phyloP scores from a whole-genome alignment of 64 coral and sea anemone species.

The Montipora capricornis region DNA sequence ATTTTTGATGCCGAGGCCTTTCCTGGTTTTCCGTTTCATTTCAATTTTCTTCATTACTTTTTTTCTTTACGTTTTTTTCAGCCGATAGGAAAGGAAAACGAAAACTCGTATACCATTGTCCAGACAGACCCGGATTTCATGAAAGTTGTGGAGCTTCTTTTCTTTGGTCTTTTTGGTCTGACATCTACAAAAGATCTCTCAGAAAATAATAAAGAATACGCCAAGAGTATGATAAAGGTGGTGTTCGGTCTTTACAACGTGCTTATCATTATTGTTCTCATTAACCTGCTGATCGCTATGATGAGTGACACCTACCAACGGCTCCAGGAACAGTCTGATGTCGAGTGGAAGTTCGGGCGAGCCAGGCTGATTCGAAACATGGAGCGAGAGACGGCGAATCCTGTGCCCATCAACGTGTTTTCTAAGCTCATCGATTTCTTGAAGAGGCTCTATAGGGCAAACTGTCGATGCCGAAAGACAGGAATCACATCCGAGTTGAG shows the following conservation, averaged over 20 bases:
- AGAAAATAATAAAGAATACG: neutral
- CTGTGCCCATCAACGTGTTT: slow-evolving; percentile 89
- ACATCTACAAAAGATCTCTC: slow-evolving; percentile 46
- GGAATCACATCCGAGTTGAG: neutral
- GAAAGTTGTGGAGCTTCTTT: slow-evolving; percentile 75
- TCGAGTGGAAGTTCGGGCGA: slow-evolving; percentile 98
- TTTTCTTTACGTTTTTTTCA: neutral
- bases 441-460: slow-evolving; percentile 45
- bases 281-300: slow-evolving; percentile 99
- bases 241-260: slow-evolving; percentile 96
- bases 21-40: neutral
- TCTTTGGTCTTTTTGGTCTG: slow-evolving; percentile 88
- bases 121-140: neutral
- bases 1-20: too few species aligned
- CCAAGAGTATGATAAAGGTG: slow-evolving; percentile 45
- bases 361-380: slow-evolving; percentile 92
- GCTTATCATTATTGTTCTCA: slow-evolving; percentile 80
- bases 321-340: slow-evolving; percentile 89
- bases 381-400: slow-evolving; percentile 82
- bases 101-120: neutral
- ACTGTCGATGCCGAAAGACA: slow-evolving; percentile 32
- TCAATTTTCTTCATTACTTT: neutral
- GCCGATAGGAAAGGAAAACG: neutral
- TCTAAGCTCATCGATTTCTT: slow-evolving; percentile 65
- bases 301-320: slow-evolving; percentile 99